Base-by-base conservation (phyloP, 1,140 invertebrate species). In the Berghia stephanieae region DNA sequence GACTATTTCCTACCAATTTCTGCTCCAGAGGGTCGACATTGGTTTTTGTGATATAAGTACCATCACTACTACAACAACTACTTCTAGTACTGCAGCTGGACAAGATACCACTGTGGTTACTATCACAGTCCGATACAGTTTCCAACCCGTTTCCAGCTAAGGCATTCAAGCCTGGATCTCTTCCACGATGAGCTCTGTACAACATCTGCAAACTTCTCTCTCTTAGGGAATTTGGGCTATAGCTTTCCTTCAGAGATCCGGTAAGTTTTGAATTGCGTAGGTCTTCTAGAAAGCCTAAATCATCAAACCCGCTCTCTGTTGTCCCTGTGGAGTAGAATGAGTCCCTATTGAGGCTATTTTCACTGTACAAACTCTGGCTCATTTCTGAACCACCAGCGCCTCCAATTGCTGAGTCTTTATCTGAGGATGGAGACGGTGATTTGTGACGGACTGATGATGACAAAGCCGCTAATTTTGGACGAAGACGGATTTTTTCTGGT, bases 211-310 rank as follows among this genome's bases (percentile, higher is more conserved):
- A 38, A 78, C 79, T 77, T 52, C 73, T 76, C 63, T 85, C 83
- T 40, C 74, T 80, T 52, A 84, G 66, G 8, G 84, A 85, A n/a
- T 72, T 77, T 0, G 82, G 77, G 70, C 80, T 82, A 18, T 78
- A 78, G 69, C 83, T 85, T n/a, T 80, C 83, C 57, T 82, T 81
- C 13, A 83, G 72, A 6, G 84, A 84, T 0, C 72, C 75, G n/a
- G 68, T 81, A 10, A 78, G 44, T n/a, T 76, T 76, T 40, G 52
- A 63, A 8, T 43, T 43, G 5, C 63, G 27, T 8, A 46, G 27
- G 31, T 76, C 74, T 10, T 76, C 74, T 24, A 76, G 63, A 44
- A 24, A 66, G 21, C 57, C 74, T 79, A 70, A 55, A 52, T 81
- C 74, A 68, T 81, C 79, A 42, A 77, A 80, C 3, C 79, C 81